Conservation (phyloP, 2,797 vertebrate genomes). For the Crocidura indochinensis region DNA sequence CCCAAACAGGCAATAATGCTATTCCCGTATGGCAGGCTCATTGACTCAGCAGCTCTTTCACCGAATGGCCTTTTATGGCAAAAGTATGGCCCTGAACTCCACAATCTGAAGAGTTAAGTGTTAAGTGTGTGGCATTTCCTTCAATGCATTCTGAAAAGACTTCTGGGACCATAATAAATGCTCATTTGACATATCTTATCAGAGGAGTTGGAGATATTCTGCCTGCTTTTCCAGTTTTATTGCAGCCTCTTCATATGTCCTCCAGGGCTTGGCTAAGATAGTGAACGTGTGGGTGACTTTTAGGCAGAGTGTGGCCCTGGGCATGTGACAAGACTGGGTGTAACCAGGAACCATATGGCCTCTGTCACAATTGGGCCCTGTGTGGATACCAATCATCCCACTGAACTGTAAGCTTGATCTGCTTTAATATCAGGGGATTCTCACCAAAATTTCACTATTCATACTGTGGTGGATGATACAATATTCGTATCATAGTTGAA, state of each 20-base stretch:
- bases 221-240: not conserved
- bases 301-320: not conserved
- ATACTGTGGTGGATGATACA: not conserved
- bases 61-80: slow-evolving; percentile 63
- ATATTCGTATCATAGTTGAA: not conserved
- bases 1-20: slow-evolving; percentile 25
- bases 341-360: not conserved
- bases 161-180: not conserved
- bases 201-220: slow-evolving; percentile 1
- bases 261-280: not conserved
- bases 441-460: not conserved
- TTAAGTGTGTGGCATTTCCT: slow-evolving; percentile 44
- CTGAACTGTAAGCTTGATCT: not conserved
- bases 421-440: not conserved
- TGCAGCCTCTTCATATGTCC: not conserved
- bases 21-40: not conserved
- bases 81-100: slow-evolving; percentile 53
- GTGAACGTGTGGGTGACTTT: not conserved
- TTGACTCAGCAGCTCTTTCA: slow-evolving; percentile 9
- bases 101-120: slow-evolving; percentile 63
- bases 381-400: not conserved
- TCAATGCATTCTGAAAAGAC: slow-evolving; percentile 57
- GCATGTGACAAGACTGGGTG: not conserved
- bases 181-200: slow-evolving; percentile 39
- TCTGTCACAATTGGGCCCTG: not conserved